Base-by-base conservation (phyloP, 2,113 vertebrate species). In the Microtus oregoni region DNA sequence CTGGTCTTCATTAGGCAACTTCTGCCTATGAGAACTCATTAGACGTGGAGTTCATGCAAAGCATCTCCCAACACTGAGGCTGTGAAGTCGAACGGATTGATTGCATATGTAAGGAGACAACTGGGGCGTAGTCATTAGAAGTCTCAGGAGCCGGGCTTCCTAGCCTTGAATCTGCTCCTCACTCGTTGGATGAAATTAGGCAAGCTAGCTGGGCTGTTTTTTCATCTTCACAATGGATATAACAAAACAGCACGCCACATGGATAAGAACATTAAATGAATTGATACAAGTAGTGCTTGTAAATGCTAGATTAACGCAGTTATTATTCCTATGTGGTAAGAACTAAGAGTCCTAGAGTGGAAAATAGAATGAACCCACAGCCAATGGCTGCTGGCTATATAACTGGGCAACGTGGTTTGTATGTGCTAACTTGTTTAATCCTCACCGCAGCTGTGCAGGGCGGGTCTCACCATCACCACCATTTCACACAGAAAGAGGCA, bases 161-260 rank as follows among this genome's bases (percentile, higher is more conserved):
- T 38, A 85, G 82, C 17, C 91, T 70, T 76, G 50, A 35, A 19
- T 58, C 68, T 92, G 86, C 47, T 17, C 2, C 89, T 89, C 14
- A 38, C 35, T 58, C 28, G 22, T 4, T 95, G 14, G 17, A 5
- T 26, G 83, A n/a, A 83, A 4, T 92, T 82, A 82, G 72, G 72
- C 19, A 94, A 75, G 4, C 70, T 15, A 30, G 7, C n/a, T 19
- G 65, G 68, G 1, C 17, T 90, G 12, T 86, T 72, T 95, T 86
- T 26, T 88, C 41, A 65, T 91, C 89, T 96, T 72, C 38, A 89
- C 89, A 92, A 86, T 78, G 47, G 73, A 26, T 32, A 61, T 67
- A 76, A 81, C 28, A 79, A 28, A 89, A 72, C 6, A 13, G 38
- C 32, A 88, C 15, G 63, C 78, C 7, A 8, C 7, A n/a, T 3